phyloP scores from a whole-genome alignment of 2,797 vertebrate species.

The Lutjanus argentimaculatus region DNA sequence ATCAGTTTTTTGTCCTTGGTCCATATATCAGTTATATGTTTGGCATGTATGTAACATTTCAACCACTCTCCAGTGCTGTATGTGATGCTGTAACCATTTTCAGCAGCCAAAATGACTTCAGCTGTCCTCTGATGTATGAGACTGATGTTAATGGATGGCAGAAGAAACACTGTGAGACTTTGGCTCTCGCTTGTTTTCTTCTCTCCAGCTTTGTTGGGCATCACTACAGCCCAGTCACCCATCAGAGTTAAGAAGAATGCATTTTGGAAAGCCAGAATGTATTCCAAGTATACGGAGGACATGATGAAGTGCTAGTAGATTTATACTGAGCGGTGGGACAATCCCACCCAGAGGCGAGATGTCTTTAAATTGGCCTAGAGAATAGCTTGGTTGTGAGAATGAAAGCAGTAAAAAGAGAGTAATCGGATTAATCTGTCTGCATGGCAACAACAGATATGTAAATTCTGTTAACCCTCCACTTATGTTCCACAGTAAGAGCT shows the following conservation, averaged over 20 bases:
- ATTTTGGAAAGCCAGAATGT: slow-evolving; percentile 1
- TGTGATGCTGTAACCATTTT: slow-evolving; percentile 18
- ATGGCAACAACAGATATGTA: not conserved
- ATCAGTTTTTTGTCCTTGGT: slow-evolving; percentile 3
- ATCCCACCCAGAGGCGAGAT: slow-evolving; percentile 24
- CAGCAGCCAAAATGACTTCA: slow-evolving; percentile 33
- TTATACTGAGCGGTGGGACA: slow-evolving; percentile 34
- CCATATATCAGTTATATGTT: slow-evolving; percentile 7
- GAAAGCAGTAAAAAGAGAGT: not conserved
- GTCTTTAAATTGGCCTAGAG: slow-evolving; percentile 11
- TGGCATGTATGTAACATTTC: slow-evolving; percentile 12
- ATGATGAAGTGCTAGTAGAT: slow-evolving; percentile 37
- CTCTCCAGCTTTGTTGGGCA: slow-evolving; percentile 30
- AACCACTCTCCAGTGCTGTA: not conserved
- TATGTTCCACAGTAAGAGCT: not conserved
- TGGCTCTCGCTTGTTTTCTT: slow-evolving; percentile 13
- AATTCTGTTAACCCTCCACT: not conserved
- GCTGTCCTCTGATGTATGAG: slow-evolving; percentile 18
- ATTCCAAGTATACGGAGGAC: slow-evolving; percentile 21
- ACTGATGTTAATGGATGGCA: slow-evolving; percentile 29
- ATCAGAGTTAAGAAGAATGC: slow-evolving; percentile 19
- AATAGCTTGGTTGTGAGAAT: slow-evolving; percentile 1
- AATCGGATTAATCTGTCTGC: slow-evolving; percentile 3
- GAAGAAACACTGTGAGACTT: slow-evolving; percentile 5
- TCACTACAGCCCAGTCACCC: slow-evolving; percentile 25